Conservation (phyloP, 2,888 invertebrate genomes). For the Synanthedon andrenaeformis region DNA sequence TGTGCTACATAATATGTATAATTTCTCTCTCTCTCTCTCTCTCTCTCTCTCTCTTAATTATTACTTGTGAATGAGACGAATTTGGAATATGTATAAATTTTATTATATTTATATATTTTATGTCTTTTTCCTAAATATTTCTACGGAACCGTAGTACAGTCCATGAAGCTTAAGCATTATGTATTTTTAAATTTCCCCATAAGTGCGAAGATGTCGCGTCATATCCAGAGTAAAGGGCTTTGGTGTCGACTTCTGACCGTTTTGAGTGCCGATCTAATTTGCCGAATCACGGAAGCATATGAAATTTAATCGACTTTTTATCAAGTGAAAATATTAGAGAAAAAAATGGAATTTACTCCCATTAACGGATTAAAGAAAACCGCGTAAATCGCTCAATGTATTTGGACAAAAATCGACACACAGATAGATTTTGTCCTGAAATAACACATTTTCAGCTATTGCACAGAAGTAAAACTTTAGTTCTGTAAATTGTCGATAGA, state of each 20-base stretch:
- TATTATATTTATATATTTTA: not conserved
- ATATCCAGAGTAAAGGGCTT: constrained; percentile 42
- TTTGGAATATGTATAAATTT: too few species aligned
- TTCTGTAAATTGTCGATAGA: too few species aligned
- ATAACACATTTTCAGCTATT: too few species aligned
- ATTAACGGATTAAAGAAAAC: not conserved
- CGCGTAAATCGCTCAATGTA: too few species aligned
- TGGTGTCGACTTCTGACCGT: constrained; percentile 65
- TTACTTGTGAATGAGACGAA: too few species aligned
- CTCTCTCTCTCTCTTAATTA: too few species aligned
- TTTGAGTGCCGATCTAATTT: constrained; percentile 65
- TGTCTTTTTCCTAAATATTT: not conserved
- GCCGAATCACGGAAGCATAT: constrained; percentile 60
- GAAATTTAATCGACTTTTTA: constrained; percentile 53
- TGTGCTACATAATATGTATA: too few species aligned
- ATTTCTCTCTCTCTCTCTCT: too few species aligned
- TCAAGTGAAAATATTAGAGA: constrained; percentile 10
- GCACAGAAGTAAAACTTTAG: too few species aligned
- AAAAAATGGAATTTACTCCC: not conserved
- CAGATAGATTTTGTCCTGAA: too few species aligned
- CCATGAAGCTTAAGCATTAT: not conserved
- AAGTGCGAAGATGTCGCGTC: constrained; percentile 37
- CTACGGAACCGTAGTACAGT: constrained; percentile 26
- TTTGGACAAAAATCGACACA: too few species aligned
- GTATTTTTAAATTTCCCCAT: constrained; percentile 41